Evolutionary conservation across 2,888 invertebrate genomes (phyloP).

Genomic region (Lamproptera curius): DNA sequence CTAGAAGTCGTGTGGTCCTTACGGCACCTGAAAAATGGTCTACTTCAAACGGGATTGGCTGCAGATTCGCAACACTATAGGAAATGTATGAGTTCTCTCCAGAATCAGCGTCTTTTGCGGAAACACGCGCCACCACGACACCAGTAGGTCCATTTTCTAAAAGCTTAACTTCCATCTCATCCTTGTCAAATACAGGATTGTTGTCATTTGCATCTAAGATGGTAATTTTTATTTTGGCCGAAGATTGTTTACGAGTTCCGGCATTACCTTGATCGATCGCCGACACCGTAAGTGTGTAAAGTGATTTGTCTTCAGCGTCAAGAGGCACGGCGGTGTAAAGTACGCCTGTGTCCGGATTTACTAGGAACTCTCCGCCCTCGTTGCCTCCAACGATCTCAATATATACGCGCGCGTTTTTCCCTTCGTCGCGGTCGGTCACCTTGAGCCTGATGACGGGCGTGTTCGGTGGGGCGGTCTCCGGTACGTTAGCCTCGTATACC

Average conservation of each 20-base stretch:
- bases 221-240: constrained; percentile 93
- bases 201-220: constrained; percentile 96
- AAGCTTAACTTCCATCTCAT: constrained; percentile 83
- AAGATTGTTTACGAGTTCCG: constrained; percentile 90
- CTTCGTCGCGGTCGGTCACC: constrained; percentile 91
- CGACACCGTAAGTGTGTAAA: constrained; percentile 92
- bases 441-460: constrained; percentile 93
- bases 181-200: constrained; percentile 90
- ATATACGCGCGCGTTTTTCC: constrained; percentile 89
- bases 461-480: constrained; percentile 92
- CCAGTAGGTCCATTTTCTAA: constrained; percentile 94
- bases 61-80: constrained; percentile 93
- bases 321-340: constrained; percentile 88
- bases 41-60: constrained; percentile 95
- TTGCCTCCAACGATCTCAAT: constrained; percentile 95
- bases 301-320: constrained; percentile 90
- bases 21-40: constrained; percentile 95
- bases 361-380: constrained; percentile 90
- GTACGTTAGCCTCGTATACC: constrained; percentile 91
- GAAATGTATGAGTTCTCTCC: constrained; percentile 98
- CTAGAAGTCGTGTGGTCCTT: constrained; percentile 89
- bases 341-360: constrained; percentile 93
- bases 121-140: constrained; percentile 88
- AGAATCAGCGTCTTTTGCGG: constrained; percentile 92
- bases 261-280: constrained; percentile 93